Evolutionary conservation across 1,140 invertebrate genomes (phyloP), one percentile per base, ranked within the genome.

Genomic region (Diabrotica undecimpunctata): DNA sequence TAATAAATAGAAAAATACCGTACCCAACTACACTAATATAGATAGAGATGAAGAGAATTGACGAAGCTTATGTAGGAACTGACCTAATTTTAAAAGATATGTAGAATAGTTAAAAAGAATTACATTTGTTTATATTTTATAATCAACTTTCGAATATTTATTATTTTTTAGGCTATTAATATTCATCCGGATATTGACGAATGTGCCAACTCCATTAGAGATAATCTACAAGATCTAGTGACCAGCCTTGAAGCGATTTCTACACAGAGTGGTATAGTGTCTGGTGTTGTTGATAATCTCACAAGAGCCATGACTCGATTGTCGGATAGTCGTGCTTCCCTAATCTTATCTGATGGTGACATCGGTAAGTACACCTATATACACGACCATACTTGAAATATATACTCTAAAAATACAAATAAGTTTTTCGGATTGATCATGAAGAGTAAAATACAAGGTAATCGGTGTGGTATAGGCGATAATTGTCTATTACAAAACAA

Each of bases 261-360:
- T 11, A 91, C 93, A 0, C 92, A 94, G 71, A 89, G 91, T 37
- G 95, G 95, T 11, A 88, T 92, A 36, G 88, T 92, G 2, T 89
- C 88, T 0, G 92, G 93, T 2, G 83, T 99, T 52, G 89, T 99
- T 59, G 96, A 98, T 74, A 91, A 90, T 35, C 89, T 99, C 51
- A 91, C 90, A 37, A 85, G 95, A 55, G 87, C 94, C 1, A 94
- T 97, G 77, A 86, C 89, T 0, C 82, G 88, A 37, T 84, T 97
- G 59, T 89, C 90, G 8, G 89, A 92, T 72, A 85, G 89, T 70
- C 70, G 86, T 73, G 75, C 84, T 69, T 83, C 82, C 5, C 74
- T 86, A 35, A 79, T 86, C 55, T 81, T 83, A 0, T 79, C 79
- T 0, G 84, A 83, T 71, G 80, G 81, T 56, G 84, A 84, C 71